Evolutionary conservation across 2,888 invertebrate genomes (phyloP), one percentile per base, ranked within the genome.

Genomic region (Zonitis immaculata): DNA sequence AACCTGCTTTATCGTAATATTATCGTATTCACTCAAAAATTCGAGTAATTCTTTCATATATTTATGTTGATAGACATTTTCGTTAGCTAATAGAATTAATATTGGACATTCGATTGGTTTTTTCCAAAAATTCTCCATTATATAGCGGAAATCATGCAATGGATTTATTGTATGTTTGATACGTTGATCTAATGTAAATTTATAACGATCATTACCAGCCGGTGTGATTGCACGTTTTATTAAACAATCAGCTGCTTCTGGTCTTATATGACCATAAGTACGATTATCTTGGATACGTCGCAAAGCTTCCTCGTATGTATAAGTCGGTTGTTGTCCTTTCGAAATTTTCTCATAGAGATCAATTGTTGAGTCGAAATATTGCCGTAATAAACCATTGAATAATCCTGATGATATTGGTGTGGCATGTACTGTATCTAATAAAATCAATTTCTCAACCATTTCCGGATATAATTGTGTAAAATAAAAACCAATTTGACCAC

Each of bases 121-220:
- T 35, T 57, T 50, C 49, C 65, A 67, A 2, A 78, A 69, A 1
- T 79, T 56, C 8, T 73, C 66, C 22, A 73, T 65, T 3, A 58
- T 56, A 58, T 67, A 72, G 11, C 57, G 59, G 42, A 58, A 52
- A 55, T 68, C 69, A 20, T 65, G 63, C 0, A 78, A 70, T 0
- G 80, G 77, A 1, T 63, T 60, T 0, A 77, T 52, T 0, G 75
- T 22, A 0, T 62, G 8, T 55, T 78, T 81, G 57, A 79, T 68
- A 12, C 85, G 76, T 8, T 76, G 77, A 61, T 86, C 86, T 57
- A 78, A 78, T 3, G 80, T 81, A 60, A 80, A 82, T 51, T 77
- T 79, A 56, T 78, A 83, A 50, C 71, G 65, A 44, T 79, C 77
- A 7, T 76, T 69, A 0, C 68, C 77, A 1, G 73, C 66, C 54